These are phyloP conservation scores for Myoxocephalus aenaeus DNA, from an alignment of 2,797 vertebrate species.

Conservation along the genomic window DNA sequence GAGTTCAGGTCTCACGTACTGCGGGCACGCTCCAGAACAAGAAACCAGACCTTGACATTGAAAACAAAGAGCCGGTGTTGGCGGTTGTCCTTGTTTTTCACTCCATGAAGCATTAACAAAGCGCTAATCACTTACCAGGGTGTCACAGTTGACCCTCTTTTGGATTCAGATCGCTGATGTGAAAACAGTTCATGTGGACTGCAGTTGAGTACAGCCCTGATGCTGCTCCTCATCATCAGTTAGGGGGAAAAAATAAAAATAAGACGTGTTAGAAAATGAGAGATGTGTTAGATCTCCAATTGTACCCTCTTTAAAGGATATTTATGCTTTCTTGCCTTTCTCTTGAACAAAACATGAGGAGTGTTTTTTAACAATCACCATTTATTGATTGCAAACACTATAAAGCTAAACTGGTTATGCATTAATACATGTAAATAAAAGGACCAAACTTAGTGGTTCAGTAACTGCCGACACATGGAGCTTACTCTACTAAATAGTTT, in stretches of 20 bases:
- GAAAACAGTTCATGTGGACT: conserved; percentile 5
- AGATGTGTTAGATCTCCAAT: conserved; percentile 20
- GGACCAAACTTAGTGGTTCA: background rate
- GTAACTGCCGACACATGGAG: background rate
- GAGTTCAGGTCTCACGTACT: conserved; percentile 7
- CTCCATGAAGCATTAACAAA: conserved; percentile 16
- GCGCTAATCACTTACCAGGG: background rate
- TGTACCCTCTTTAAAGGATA: background rate
- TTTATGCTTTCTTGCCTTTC: background rate
- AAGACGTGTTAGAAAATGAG: background rate
- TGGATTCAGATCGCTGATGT: conserved; percentile 10
- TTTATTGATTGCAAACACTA: background rate
- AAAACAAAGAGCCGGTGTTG: background rate
- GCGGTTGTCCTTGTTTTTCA: conserved; percentile 18
- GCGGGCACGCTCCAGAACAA: background rate
- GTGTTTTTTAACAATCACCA: background rate
- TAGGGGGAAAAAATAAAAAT: background rate
- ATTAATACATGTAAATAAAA: conserved; percentile 12
- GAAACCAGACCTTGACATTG: background rate
- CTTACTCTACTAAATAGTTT: background rate
- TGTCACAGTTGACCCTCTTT: conserved; percentile 5
- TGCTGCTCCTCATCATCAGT: background rate
- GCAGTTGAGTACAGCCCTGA: background rate
- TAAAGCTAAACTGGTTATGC: conserved; percentile 16
- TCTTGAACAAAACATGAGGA: background rate